Conservation (phyloP, 2,888 invertebrate species). For the Taenaris catops region DNA sequence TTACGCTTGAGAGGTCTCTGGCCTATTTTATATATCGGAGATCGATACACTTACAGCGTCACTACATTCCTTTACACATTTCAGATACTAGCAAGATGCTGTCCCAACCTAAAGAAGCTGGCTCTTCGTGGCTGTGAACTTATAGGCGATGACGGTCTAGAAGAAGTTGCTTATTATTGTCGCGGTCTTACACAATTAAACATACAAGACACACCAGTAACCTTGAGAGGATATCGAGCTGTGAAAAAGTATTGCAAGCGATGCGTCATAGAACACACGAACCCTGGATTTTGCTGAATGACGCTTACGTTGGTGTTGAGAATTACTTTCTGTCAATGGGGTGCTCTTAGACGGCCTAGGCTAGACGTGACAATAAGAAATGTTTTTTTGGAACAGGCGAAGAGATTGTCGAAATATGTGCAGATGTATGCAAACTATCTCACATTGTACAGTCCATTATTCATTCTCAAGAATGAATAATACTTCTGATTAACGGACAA, state of each 20-base stretch:
- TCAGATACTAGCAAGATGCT: slow-evolving; percentile 91
- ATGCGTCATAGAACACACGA: slow-evolving; percentile 96
- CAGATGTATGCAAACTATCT: too few relatives aligned
- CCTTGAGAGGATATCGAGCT: slow-evolving; percentile 92
- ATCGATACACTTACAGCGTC: too few relatives aligned
- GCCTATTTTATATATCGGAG: too few relatives aligned
- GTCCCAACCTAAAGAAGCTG: slow-evolving; percentile 93
- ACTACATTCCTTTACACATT: slow-evolving; percentile 54
- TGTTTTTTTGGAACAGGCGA: too few relatives aligned
- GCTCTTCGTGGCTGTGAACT: slow-evolving; percentile 95
- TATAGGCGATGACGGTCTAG: slow-evolving; percentile 91
- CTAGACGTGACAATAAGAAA: too few relatives aligned
- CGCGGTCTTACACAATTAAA: slow-evolving; percentile 94
- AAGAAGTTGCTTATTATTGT: slow-evolving; percentile 94
- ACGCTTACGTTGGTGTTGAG: background rate
- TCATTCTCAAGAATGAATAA: too few relatives aligned
- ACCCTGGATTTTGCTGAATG: slow-evolving; percentile 93
- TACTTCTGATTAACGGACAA: too few relatives aligned
- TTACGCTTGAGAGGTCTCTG: too few relatives aligned
- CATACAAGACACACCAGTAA: slow-evolving; percentile 95
- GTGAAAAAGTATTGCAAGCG: slow-evolving; percentile 95
- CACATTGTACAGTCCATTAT: too few relatives aligned
- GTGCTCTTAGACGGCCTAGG: too few relatives aligned
- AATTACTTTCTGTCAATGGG: too few relatives aligned
- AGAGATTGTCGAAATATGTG: too few relatives aligned